These are phyloP conservation scores for Colistium nudipinnis DNA, from an alignment of 2,113 vertebrate genomes.

Conservation along the genomic window DNA sequence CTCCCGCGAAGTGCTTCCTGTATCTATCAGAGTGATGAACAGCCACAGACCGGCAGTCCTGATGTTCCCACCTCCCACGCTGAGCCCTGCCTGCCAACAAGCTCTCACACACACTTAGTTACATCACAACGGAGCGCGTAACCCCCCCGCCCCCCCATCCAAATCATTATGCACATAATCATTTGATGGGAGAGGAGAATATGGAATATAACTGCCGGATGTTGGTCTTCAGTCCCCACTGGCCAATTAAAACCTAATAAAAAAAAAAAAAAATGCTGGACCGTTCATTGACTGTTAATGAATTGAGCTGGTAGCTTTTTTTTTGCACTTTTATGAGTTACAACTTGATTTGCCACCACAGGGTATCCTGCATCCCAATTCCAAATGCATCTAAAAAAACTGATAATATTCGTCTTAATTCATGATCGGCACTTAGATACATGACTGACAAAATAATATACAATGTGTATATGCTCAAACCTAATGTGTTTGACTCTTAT, in stretches of 20 bases:
- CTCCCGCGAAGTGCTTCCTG: constrained; percentile 51
- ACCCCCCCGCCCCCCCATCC: constrained; percentile 24
- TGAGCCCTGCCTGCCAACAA: constrained; percentile 44
- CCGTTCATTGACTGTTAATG: background rate
- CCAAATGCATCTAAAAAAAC: background rate
- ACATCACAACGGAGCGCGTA: constrained; percentile 46
- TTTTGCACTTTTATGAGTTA: background rate
- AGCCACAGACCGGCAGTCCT: constrained; percentile 51
- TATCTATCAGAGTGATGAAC: constrained; percentile 59
- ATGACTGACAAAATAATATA: too few species aligned
- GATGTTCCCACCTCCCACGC: constrained; percentile 49
- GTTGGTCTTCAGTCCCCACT: background rate
- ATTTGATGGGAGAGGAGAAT: constrained; percentile 7
- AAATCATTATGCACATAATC: constrained; percentile 56
- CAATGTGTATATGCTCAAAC: too few species aligned
- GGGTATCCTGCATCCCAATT: background rate
- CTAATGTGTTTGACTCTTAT: too few species aligned
- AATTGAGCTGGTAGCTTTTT: background rate
- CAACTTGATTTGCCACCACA: background rate
- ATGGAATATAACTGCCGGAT: background rate
- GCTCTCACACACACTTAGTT: constrained; percentile 40
- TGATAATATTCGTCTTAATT: too few species aligned
- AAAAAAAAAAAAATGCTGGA: background rate
- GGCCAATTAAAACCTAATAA: background rate
- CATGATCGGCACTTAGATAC: too few species aligned